Conservation (phyloP, 2,113 vertebrate genomes). For the Psilopsiagon aurifrons region DNA sequence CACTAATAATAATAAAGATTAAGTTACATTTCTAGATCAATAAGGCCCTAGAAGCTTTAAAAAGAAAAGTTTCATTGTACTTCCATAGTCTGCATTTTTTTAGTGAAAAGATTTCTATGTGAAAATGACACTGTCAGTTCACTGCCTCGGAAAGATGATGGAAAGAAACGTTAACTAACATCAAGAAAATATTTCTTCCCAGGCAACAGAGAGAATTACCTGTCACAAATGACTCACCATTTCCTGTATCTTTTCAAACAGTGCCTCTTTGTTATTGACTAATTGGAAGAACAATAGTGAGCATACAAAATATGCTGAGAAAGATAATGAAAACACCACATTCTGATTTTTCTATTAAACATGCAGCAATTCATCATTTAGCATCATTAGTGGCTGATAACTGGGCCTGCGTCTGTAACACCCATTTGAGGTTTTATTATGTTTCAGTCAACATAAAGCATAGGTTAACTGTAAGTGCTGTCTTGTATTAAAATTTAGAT, state of each 20-base stretch:
- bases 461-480: constrained; percentile 22
- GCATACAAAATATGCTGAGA: constrained; percentile 15
- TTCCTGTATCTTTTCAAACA: constrained; percentile 58
- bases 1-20: neutral
- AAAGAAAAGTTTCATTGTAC: neutral
- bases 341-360: constrained; percentile 59
- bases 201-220: constrained; percentile 19
- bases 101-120: neutral
- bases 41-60: neutral
- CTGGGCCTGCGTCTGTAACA: constrained; percentile 21
- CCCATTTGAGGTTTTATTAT: constrained; percentile 17
- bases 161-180: constrained; percentile 11
- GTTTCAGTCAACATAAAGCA: constrained; percentile 45
- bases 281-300: constrained; percentile 44
- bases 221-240: constrained; percentile 50
- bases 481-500: constrained; percentile 50
- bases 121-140: constrained; percentile 21
- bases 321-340: constrained; percentile 51
- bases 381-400: constrained; percentile 52
- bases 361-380: constrained; percentile 66
- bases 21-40: neutral
- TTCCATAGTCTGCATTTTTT: neutral
- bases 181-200: constrained; percentile 33
- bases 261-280: constrained; percentile 21
- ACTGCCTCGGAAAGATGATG: neutral